Conservation (phyloP, 2,888 invertebrate species). For the Pocota personata region DNA sequence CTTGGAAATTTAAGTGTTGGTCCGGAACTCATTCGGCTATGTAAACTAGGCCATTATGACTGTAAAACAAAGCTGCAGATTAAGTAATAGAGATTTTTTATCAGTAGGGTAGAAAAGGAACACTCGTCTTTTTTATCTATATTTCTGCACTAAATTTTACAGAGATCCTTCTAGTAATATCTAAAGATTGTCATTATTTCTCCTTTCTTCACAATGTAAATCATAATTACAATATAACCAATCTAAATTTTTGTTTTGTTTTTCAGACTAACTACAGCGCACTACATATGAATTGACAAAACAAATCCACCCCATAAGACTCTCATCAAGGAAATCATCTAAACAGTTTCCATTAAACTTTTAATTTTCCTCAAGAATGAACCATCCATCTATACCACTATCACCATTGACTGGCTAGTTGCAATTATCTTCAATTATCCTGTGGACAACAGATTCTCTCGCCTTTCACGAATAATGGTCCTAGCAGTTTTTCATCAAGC, state of each 20-base stretch:
- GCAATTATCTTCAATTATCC: constrained; percentile 6
- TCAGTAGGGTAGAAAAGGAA: too few species aligned
- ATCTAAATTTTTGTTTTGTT: background rate
- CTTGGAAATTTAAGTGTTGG: too few species aligned
- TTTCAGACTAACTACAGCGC: background rate
- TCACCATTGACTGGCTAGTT: background rate
- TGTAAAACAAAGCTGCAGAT: too few species aligned
- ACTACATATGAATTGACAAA: background rate
- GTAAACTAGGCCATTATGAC: too few species aligned
- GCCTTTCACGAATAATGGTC: background rate
- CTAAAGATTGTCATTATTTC: too few species aligned
- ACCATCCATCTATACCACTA: background rate
- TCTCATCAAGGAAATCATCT: background rate
- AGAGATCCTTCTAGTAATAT: too few species aligned
- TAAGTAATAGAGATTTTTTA: too few species aligned
- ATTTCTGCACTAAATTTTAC: too few species aligned
- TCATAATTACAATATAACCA: background rate
- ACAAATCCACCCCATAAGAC: background rate
- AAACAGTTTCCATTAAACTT: background rate
- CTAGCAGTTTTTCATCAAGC: constrained; percentile 1
- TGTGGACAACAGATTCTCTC: background rate
- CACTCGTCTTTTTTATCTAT: too few species aligned
- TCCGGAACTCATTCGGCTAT: too few species aligned
- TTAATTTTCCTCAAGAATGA: background rate
- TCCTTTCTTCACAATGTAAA: too few species aligned